A percentile compares a stretch with the other conserved stretches of the same genome.
Conservation (phyloP, 2,113 vertebrate genomes). For the Illadopsis cleaveri region DNA sequence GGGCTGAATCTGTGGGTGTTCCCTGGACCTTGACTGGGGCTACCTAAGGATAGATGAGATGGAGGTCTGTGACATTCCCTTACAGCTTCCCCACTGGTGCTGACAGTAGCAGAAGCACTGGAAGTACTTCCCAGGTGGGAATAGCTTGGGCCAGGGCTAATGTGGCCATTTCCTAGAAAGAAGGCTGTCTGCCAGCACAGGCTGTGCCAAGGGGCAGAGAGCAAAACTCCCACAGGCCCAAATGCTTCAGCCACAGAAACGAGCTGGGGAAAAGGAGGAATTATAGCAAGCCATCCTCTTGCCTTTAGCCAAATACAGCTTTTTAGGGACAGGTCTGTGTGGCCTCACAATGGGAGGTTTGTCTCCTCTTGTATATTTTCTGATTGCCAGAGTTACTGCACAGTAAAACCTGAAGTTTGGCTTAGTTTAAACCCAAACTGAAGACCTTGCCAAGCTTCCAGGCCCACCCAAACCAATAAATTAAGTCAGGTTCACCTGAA, state of each 20-base stretch:
- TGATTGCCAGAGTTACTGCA: neutral
- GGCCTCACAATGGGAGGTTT: neutral
- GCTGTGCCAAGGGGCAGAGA: fast-evolving
- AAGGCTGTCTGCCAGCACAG: neutral
- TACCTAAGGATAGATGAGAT: fast-evolving
- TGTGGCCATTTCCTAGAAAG: neutral
- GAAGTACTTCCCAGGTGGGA: neutral
- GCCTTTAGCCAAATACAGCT: neutral
- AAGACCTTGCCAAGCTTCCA: neutral
- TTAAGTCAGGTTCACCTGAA: neutral
- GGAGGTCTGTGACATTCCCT: neutral
- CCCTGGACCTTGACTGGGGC: neutral
- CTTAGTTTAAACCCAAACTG: neutral
- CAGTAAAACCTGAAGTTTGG: neutral
- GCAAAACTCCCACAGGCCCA: neutral
- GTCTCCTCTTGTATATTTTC: neutral
- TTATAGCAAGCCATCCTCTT: neutral
- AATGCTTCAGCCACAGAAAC: neutral
- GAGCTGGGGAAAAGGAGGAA: neutral
- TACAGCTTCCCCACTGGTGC: neutral
- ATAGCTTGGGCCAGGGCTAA: neutral
- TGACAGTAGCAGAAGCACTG: neutral
- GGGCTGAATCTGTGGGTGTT: neutral
- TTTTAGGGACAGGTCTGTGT: neutral
- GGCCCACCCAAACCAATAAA: neutral